Base-by-base conservation (phyloP, 2,113 vertebrate genomes). In the Ochotona princeps region DNA sequence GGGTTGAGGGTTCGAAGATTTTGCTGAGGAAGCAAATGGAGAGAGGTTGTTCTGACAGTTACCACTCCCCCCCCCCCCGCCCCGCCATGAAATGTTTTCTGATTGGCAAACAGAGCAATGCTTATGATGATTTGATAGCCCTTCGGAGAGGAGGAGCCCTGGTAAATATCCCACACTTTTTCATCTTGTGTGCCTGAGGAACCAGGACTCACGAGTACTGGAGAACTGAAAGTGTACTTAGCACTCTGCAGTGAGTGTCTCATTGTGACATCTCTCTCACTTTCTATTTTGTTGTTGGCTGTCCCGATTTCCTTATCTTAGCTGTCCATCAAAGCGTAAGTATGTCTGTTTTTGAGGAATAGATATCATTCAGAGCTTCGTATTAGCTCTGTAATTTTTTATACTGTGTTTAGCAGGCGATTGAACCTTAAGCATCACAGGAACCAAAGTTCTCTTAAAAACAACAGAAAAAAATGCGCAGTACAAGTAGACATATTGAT, bases 51-150 rank as follows among this genome's bases (percentile, higher is more conserved):
- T 70, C 44, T 85, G 54, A 69, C 23, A 28, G 26, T 54, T 49
- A 30, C 2, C 13, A 35, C 28, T 25, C 14, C 49, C 83, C 73
- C 89, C 54, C 47, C 21, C 25, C 14, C n/a, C n/a, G n/a, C n/a
- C n/a, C n/a, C n/a, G n/a, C n/a, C n/a, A n/a, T 82, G 44, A 61
- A 76, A 30, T 54, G 28, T 72, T 54, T 87, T 95, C 81, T 81
- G 54, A 67, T 32, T 79, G 3, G 54, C 35, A 76, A 35, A n/a
- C 14, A 47, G 15, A 72, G 70, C n/a, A 54, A 25, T 47, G 7
- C 25, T 69, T 89, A 51, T 35, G 20, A 4, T 60, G 18, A 18
- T 65, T 13, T 38, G 30, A 18, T 30, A 51, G 32, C 2, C 26
- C 35, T 5, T 6, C 25, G 54, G 47, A 84, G 44, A 72, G 21